These are phyloP conservation scores for Saccopteryx bilineata DNA, from an alignment of 2,113 vertebrate species.

Conservation along the genomic window DNA sequence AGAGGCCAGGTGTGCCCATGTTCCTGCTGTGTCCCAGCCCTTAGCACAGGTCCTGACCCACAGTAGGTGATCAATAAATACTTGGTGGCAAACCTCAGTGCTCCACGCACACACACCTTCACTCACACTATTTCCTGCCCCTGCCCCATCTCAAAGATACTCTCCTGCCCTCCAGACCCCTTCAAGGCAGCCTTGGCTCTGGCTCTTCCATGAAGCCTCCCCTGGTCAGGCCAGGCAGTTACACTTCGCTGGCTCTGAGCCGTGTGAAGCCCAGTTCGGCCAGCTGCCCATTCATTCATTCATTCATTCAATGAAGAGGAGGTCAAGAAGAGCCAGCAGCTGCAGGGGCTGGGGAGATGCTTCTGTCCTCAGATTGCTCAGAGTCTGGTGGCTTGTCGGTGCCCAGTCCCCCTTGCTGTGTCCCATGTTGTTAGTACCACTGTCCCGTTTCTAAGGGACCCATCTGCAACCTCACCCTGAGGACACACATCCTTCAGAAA, in stretches of 20 bases:
- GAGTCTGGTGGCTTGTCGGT: rapidly evolving
- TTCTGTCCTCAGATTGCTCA: not conserved
- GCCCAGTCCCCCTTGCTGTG: not conserved
- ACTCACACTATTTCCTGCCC: not conserved
- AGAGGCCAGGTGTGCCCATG: not conserved
- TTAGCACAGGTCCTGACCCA: not conserved
- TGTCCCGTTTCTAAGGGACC: not conserved
- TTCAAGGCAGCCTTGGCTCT: not conserved
- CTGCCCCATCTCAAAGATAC: rapidly evolving
- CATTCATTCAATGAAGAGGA: not conserved
- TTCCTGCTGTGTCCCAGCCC: not conserved
- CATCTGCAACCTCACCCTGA: not conserved
- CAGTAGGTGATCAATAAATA: not conserved
- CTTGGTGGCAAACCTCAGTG: not conserved
- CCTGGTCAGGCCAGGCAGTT: not conserved
- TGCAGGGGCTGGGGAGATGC: rapidly evolving
- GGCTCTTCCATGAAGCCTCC: not conserved
- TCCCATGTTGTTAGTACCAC: rapidly evolving
- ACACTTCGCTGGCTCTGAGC: not conserved
- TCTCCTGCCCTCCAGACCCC: not conserved
- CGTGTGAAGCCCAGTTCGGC: not conserved
- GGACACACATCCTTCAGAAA: too few species aligned
- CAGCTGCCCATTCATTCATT: not conserved
- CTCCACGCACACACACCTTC: rapidly evolving
- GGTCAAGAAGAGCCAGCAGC: not conserved